Base-by-base conservation (phyloP, 2,113 vertebrate genomes). In the Poeciliopsis retropinna region DNA sequence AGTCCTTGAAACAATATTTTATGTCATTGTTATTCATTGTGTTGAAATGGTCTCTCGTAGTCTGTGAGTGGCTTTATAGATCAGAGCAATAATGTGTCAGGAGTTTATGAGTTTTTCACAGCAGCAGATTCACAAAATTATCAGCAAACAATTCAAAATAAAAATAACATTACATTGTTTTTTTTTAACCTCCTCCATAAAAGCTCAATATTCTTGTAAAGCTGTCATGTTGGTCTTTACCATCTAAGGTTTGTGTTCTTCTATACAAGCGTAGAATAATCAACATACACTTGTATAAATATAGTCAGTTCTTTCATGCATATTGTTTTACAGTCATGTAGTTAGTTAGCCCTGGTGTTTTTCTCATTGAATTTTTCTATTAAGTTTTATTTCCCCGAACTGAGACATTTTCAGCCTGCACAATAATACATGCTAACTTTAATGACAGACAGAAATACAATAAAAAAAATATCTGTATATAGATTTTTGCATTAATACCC, bases 1-100 rank as follows among this genome's bases (percentile, higher is more conserved):
- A 3, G 19, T 41, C 4, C 34, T 27, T 28, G n/a, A 29, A 7
- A 27, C 30, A 8, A 17, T 54, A 19, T 39, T 12, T 70, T 64
- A 22, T 63, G 11, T 60, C 51, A 25, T 5, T n/a, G 8, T 2
- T 19, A 37, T 57, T 22, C 0, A 34, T 60, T 32, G 19, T 67
- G 25, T 10, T 62, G n/a, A 28, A 72, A 39, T 60, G n/a, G 25
- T 71, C 60, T 51, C 30, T 37, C 47, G 17, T 8, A 44, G 7
- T 65, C 4, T 69, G 67, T 28, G 39, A 90, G 85, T 90, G 86
- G 83, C 90, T 86, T 86, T 85, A 76, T 63, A 60, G 28, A 30
- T 79, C 60, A 70, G 66, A 71, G 61, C 44, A 70, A 54, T 62
- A 51, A 28, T 17, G 8, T 70, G 19, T 81, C 11, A 64, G 34